These are phyloP conservation scores for Siderastrea siderea DNA, from an alignment of 92 coral and sea anemone species.

Conservation along the genomic window DNA sequence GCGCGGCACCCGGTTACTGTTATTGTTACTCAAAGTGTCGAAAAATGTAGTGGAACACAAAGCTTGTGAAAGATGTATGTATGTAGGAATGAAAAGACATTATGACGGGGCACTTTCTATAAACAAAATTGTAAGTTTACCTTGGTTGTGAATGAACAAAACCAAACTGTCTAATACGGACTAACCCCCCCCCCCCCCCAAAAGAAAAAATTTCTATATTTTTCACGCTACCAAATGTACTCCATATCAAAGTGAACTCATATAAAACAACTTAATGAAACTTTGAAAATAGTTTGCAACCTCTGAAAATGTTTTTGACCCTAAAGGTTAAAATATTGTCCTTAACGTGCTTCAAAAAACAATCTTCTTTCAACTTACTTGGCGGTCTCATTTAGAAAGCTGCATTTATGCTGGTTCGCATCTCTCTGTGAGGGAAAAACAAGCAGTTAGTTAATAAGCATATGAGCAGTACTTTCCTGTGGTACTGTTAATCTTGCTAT, in stretches of 20 bases:
- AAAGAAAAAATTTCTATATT: background rate
- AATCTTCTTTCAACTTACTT: conserved; percentile 28
- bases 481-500: background rate
- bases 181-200: background rate
- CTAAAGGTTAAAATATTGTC: background rate
- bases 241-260: background rate
- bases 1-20: too few species aligned
- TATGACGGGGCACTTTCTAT: too few species aligned
- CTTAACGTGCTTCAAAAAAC: background rate
- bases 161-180: too few species aligned
- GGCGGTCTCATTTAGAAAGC: conserved; percentile 71
- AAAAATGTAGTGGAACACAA: too few species aligned
- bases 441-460: too few species aligned
- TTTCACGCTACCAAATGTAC: background rate
- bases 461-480: background rate
- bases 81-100: too few species aligned
- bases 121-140: background rate
- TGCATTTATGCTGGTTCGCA: conserved; percentile 37
- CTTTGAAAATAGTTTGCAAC: background rate
- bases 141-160: background rate
- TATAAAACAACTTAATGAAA: background rate
- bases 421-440: conserved; percentile 20
- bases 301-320: background rate
- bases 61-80: too few species aligned
- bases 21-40: background rate